Evolutionary conservation across 2,888 invertebrate genomes (phyloP), one percentile per base, ranked within the genome.

Genomic region (Acanthococcus lagerstroemiae): DNA sequence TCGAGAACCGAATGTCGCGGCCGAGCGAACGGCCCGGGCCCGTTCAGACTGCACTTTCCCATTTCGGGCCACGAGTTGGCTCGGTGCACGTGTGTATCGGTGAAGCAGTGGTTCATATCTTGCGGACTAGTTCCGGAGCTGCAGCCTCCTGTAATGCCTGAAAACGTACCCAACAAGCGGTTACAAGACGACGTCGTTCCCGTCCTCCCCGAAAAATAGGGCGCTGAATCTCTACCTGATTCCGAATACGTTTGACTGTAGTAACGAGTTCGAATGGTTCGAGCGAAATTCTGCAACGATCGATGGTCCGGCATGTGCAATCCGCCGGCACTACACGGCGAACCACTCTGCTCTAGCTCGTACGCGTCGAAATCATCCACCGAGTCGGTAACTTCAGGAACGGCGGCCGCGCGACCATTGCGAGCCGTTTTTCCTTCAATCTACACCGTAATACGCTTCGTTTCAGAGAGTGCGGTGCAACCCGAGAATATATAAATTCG

Each of bases 11-110:
- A 25, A 4, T 30, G 3, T 21, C 37, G 17, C 52, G 50, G 21
- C 37, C 24, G 50, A 65, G 48, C 66, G 9, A 60, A 54, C 26
- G 55, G 55, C 55, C 58, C 57, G 26, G 58, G 27, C 30, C 55
- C 58, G 48, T 56, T 67, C 4, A 66, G 68, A 44, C 57, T 68
- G n/a, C 70, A 70, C 72, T 79, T 78, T 71, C 80, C 79, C 71
- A 84, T 80, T 69, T 84, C 82, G 0, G 86, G 84, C 71, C 84
- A 85, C 2, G 86, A 86, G 72, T 81, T 81, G n/a, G 83, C 80
- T 66, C 84, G 78, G 26, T 83, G 79, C 54, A 84, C 80, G 72
- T 79, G 76, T 4, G 73, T 72, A 15, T 61, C 52, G 68, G 57
- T 55, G 68, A 61, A 56, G 67, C 69, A 71, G 37, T 65, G 61